Evolutionary conservation across 2,888 invertebrate genomes (phyloP).

Genomic region (Xylota segnis): DNA sequence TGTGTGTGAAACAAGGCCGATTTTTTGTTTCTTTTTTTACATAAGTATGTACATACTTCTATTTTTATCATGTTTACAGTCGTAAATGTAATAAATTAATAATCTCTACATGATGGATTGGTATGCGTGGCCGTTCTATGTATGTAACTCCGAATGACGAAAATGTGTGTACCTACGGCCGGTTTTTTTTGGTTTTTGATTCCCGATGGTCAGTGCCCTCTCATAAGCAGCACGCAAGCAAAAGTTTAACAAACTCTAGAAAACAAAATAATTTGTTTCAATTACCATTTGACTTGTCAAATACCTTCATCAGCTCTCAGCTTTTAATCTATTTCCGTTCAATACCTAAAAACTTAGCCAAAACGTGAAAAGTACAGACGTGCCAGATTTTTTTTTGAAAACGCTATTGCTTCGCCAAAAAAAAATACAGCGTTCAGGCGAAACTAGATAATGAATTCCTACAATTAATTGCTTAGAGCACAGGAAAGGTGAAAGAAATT

Average conservation of each 20-base stretch:
- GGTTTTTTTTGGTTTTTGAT: constrained; percentile 2
- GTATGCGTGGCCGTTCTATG: constrained; percentile 3
- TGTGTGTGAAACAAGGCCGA: constrained; percentile 26
- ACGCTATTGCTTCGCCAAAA: not conserved
- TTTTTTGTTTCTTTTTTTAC: not conserved
- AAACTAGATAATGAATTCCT: not conserved
- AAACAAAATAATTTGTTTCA: constrained; percentile 16
- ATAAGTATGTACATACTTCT: not conserved
- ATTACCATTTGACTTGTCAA: constrained; percentile 34
- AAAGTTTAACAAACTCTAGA: constrained; percentile 47
- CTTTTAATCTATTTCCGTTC: constrained; percentile 42
- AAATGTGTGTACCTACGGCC: not conserved
- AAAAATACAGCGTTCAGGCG: not conserved
- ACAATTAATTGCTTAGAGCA: constrained; percentile 8
- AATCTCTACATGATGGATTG: constrained; percentile 33
- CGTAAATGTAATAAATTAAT: constrained; percentile 35
- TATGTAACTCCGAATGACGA: constrained; percentile 34
- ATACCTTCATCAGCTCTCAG: constrained; percentile 17
- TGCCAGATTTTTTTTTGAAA: not conserved
- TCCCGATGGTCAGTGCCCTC: constrained; percentile 48
- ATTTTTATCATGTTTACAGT: constrained; percentile 43
- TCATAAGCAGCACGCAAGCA: constrained; percentile 11
- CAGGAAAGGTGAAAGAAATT: constrained; percentile 37
- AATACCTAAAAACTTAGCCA: not conserved
- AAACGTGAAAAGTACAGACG: not conserved